phyloP scores from a whole-genome alignment of 2,888 invertebrate genomes.

The Lepidocyrtinus sp. region DNA sequence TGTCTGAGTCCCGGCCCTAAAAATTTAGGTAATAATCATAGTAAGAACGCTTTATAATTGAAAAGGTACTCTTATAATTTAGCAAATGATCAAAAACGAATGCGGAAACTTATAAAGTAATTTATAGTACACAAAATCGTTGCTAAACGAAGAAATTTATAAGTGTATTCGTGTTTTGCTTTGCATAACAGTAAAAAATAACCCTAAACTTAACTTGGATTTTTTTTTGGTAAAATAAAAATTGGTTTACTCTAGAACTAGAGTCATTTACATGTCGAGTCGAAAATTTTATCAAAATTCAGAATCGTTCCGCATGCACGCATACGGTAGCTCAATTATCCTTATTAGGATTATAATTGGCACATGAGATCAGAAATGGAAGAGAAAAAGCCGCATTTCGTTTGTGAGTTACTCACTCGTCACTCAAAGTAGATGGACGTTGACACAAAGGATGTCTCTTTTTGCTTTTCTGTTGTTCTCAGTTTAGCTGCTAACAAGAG shows the following conservation, averaged over 20 bases:
- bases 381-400: conserved; percentile 35
- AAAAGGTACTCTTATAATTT: too few species aligned
- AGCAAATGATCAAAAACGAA: too few species aligned
- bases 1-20: conserved; percentile 31
- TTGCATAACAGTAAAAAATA: too few species aligned
- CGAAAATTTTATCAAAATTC: conserved; percentile 38
- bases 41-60: background rate
- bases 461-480: conserved; percentile 36
- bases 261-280: conserved; percentile 15
- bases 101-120: too few species aligned
- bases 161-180: too few species aligned
- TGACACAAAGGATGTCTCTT: conserved; percentile 35
- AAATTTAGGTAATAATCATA: conserved; percentile 13
- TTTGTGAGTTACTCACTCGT: conserved; percentile 17
- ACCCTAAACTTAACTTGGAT: too few species aligned
- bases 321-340: conserved; percentile 55
- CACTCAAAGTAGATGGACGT: conserved; percentile 13
- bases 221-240: too few species aligned
- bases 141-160: too few species aligned
- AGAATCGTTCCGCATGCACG: conserved; percentile 52
- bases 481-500: conserved; percentile 32
- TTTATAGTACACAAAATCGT: too few species aligned
- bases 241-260: too few species aligned
- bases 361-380: conserved; percentile 56
- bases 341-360: conserved; percentile 61